Evolutionary conservation across 2,113 vertebrate species (phyloP).

Genomic region (Peromyscus maniculatus): DNA sequence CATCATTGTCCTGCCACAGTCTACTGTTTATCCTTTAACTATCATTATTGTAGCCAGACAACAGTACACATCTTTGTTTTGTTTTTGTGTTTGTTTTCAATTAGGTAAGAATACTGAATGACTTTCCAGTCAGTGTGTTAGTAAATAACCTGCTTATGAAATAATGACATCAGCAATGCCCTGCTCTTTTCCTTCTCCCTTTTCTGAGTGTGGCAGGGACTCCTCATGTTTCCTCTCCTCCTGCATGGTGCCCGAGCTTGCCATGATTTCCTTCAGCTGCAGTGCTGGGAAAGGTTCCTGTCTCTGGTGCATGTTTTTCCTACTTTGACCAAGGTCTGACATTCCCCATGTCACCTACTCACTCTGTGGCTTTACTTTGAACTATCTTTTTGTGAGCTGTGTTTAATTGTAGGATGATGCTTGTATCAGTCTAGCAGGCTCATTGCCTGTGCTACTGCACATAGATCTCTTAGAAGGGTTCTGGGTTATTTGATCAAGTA

Average conservation of each 20-base stretch:
- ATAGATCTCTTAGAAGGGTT: background rate
- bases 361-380: background rate
- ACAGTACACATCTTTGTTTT: background rate
- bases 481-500: background rate
- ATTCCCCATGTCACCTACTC: background rate
- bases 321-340: background rate
- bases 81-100: background rate
- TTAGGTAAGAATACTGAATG: background rate
- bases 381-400: background rate
- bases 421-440: background rate
- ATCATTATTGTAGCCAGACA: background rate
- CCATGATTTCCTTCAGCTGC: fast-evolving
- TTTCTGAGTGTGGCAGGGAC: too few relatives aligned
- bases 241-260: fast-evolving
- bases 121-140: background rate
- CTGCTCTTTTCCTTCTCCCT: background rate
- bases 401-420: background rate
- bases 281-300: fast-evolving
- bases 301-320: background rate
- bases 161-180: background rate
- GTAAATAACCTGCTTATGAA: background rate
- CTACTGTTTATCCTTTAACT: background rate
- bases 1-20: background rate
- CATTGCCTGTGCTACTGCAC: background rate
- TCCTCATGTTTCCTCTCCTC: fast-evolving